Percentiles rank a stretch among this genome's conserved stretches.
Evolutionary conservation across 2,888 invertebrate genomes (phyloP).

Genomic region (Chrysodeixis includens): DNA sequence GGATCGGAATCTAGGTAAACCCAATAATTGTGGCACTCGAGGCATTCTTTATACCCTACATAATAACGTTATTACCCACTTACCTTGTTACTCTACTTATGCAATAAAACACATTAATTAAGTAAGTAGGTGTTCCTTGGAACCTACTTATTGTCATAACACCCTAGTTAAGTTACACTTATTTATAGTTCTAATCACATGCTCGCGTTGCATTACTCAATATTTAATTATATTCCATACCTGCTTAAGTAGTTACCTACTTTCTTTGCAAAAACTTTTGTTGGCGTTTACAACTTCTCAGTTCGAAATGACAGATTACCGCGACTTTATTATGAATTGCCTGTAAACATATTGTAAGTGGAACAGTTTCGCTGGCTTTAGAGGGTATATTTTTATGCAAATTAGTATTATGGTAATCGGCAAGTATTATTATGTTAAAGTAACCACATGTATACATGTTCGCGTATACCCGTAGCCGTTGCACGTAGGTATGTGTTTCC

Average conservation of each 20-base stretch:
- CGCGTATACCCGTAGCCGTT: constrained; percentile 41
- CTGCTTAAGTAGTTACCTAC: constrained; percentile 8
- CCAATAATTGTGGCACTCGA: constrained; percentile 24
- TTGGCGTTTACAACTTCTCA: constrained; percentile 16
- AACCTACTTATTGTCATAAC: background rate
- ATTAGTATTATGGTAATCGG: constrained; percentile 42
- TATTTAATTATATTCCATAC: too few species aligned
- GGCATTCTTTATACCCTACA: constrained; percentile 31
- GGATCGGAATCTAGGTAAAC: constrained; percentile 51
- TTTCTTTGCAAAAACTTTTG: background rate
- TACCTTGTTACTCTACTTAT: background rate
- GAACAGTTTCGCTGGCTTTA: constrained; percentile 28
- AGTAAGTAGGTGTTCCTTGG: background rate
- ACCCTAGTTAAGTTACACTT: background rate
- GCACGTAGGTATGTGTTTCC: constrained; percentile 64
- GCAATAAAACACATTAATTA: background rate
- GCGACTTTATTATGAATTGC: constrained; percentile 18
- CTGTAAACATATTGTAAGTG: constrained; percentile 28
- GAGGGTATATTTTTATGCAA: constrained; percentile 35
- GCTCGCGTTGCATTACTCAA: too few species aligned
- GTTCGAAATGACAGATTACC: constrained; percentile 14
- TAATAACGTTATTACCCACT: constrained; percentile 15
- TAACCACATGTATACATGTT: constrained; percentile 39
- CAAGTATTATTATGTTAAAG: constrained; percentile 33
- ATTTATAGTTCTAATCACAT: background rate